Conservation (phyloP, 1,140 invertebrate species). For the Nasonia giraulti region DNA sequence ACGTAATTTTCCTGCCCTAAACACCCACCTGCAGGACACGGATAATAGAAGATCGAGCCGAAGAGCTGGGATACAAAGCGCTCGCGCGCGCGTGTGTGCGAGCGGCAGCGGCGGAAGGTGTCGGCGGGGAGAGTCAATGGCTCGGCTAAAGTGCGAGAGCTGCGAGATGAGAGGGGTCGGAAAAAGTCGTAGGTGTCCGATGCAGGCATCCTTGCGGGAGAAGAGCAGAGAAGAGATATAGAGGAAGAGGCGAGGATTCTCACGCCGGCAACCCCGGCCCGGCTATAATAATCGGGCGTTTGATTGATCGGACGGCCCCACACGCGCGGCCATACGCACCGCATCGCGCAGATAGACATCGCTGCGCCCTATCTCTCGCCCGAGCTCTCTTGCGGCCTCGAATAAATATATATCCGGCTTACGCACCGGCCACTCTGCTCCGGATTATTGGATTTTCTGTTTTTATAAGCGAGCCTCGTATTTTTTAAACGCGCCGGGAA, state of each 20-base stretch:
- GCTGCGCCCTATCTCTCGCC: neutral
- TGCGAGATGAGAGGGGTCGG: neutral
- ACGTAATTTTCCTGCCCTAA: slow-evolving; percentile 38
- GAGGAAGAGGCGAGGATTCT: slow-evolving; percentile 32
- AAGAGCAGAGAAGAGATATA: neutral
- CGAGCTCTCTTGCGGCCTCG: neutral
- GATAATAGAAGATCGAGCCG: slow-evolving; percentile 43
- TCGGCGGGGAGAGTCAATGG: slow-evolving; percentile 16
- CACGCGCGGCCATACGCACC: neutral
- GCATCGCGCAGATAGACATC: neutral
- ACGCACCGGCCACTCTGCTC: neutral
- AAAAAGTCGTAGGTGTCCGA: slow-evolving; percentile 34
- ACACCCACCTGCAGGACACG: slow-evolving; percentile 42
- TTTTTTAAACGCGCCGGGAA: neutral
- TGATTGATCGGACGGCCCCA: slow-evolving; percentile 34
- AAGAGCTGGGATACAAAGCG: neutral
- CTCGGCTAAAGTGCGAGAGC: neutral
- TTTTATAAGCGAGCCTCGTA: neutral
- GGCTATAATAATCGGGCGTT: slow-evolving; percentile 36
- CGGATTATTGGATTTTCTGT: slow-evolving; percentile 34
- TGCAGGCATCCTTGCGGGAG: slow-evolving; percentile 7
- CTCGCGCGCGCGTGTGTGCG: too few relatives aligned
- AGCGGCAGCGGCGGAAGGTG: slow-evolving; percentile 28
- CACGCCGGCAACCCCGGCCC: slow-evolving; percentile 9
- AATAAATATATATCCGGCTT: slow-evolving; percentile 22